These are phyloP conservation scores for Gymnoscelis rufifasciata DNA, from an alignment of 2,888 invertebrate genomes.

Conservation along the genomic window DNA sequence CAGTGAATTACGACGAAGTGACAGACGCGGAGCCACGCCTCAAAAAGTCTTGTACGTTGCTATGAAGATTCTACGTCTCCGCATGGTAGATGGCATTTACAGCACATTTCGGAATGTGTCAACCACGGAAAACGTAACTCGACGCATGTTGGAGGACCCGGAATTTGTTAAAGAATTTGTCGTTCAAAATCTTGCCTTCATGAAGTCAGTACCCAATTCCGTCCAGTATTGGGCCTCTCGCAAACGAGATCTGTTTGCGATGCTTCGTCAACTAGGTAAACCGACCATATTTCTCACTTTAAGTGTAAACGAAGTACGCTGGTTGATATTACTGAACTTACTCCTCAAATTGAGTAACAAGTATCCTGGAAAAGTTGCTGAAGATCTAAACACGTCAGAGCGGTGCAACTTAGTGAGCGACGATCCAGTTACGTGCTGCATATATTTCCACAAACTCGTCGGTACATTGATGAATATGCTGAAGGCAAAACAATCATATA, in stretches of 20 bases:
- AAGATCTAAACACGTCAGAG: conserved; percentile 23
- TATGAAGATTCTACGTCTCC: conserved; percentile 46
- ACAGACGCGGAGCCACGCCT: too few relatives aligned
- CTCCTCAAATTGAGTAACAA: conserved; percentile 40
- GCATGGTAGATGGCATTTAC: conserved; percentile 32
- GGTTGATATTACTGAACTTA: conserved; percentile 40
- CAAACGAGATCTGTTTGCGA: too few relatives aligned
- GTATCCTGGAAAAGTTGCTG: conserved; percentile 18
- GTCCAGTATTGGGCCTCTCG: conserved; percentile 53
- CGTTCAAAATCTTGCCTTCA: conserved; percentile 41
- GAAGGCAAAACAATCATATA: conserved; percentile 30
- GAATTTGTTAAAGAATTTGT: conserved; percentile 39
- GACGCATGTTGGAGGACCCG: conserved; percentile 35
- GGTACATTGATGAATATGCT: conserved; percentile 33
- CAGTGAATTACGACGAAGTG: too few relatives aligned
- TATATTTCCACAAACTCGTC: conserved; percentile 45
- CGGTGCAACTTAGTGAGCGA: conserved; percentile 32
- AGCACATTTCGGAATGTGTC: conserved; percentile 35
- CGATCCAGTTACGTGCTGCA: conserved; percentile 38
- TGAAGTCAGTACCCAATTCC: conserved; percentile 47
- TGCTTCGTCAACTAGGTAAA: too few relatives aligned
- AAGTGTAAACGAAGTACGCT: conserved; percentile 53
- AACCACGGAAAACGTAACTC: conserved; percentile 33
- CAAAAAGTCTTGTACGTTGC: conserved; percentile 50
- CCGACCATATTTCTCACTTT: too few relatives aligned